Conservation (phyloP, 2,113 vertebrate genomes). For the Prolemur simus region DNA sequence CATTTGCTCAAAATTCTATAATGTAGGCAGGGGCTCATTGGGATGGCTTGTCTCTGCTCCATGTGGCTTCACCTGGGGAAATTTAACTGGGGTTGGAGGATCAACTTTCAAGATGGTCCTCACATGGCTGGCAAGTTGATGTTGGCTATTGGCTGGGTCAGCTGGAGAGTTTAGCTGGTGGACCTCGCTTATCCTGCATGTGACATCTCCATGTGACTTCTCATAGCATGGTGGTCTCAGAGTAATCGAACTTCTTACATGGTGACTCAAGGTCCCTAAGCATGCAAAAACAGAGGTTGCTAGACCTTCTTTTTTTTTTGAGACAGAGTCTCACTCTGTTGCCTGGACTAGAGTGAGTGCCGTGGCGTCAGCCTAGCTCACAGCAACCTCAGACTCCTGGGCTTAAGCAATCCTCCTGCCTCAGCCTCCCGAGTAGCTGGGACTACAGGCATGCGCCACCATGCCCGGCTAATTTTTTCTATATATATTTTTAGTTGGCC, state of each 20-base stretch:
- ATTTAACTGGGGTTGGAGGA: not conserved
- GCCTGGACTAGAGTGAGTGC: too few relatives aligned
- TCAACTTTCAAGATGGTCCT: not conserved
- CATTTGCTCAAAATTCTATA: not conserved
- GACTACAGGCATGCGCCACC: too few relatives aligned
- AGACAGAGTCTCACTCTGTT: too few relatives aligned
- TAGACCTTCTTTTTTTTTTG: not conserved
- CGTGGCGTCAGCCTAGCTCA: too few relatives aligned
- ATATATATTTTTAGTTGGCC: too few relatives aligned
- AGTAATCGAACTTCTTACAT: not conserved
- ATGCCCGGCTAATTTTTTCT: too few relatives aligned
- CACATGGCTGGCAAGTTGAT: too few relatives aligned
- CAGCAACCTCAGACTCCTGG: too few relatives aligned
- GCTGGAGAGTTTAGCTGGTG: not conserved
- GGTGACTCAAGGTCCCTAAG: not conserved
- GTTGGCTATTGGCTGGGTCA: not conserved
- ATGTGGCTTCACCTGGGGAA: not conserved
- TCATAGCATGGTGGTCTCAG: not conserved
- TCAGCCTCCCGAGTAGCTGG: too few relatives aligned
- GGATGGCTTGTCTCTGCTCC: not conserved
- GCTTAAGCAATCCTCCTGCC: too few relatives aligned
- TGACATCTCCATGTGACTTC: not conserved
- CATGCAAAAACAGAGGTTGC: not conserved
- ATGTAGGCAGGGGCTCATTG: not conserved
- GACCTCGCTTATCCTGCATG: fast-evolving